Conservation (phyloP, 1,140 invertebrate species). For the Drosophila takahashii region DNA sequence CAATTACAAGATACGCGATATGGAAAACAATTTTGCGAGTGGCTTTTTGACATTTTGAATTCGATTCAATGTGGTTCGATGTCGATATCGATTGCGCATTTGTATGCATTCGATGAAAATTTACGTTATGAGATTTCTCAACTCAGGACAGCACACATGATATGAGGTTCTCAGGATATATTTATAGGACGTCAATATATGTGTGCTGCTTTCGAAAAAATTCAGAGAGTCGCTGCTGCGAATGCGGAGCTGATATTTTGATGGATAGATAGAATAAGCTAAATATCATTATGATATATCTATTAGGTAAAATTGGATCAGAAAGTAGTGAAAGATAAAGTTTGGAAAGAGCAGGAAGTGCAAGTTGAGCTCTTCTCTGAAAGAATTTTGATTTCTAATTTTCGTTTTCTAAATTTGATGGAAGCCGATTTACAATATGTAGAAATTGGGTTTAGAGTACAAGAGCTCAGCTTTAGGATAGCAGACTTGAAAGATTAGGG, state of each 20-base stretch:
- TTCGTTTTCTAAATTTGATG: constrained; percentile 24
- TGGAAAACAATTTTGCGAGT: constrained; percentile 49
- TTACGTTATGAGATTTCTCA: constrained; percentile 84
- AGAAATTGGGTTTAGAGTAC: background rate
- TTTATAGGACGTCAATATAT: constrained; percentile 52
- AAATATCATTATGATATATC: constrained; percentile 24
- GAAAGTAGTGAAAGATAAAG: constrained; percentile 47
- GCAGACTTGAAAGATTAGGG: constrained; percentile 39
- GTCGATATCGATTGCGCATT: constrained; percentile 39
- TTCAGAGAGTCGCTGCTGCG: constrained; percentile 32
- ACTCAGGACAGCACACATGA: constrained; percentile 80
- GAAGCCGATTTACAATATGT: constrained; percentile 57
- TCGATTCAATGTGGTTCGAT: constrained; percentile 42
- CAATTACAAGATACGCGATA: constrained; percentile 58
- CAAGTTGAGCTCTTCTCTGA: constrained; percentile 66
- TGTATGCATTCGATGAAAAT: constrained; percentile 80
- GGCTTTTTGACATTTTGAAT: constrained; percentile 53
- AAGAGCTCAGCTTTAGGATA: constrained; percentile 69
- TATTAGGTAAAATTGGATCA: constrained; percentile 18
- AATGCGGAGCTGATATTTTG: constrained; percentile 20
- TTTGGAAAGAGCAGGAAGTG: constrained; percentile 50
- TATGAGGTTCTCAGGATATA: constrained; percentile 39
- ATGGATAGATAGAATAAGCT: constrained; percentile 29
- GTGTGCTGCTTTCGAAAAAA: constrained; percentile 59
- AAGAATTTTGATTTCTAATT: constrained; percentile 9